Base-by-base conservation (phyloP, 2,888 invertebrate species). In the Aphodius sticticus region DNA sequence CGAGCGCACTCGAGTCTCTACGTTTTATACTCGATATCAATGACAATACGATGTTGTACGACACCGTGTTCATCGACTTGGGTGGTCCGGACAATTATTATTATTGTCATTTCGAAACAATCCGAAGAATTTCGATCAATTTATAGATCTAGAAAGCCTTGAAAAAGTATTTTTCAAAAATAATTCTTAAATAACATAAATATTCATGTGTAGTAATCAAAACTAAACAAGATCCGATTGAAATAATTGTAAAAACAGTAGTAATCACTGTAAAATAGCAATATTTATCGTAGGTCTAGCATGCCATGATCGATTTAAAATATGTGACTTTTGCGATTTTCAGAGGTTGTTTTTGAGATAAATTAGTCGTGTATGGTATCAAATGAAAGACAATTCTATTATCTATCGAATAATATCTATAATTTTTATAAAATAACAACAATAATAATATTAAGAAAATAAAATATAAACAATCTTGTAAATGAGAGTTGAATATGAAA, bases 21-120 rank as follows among this genome's bases (percentile, higher is more conserved):
- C 14, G 9, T 70, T 16, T 14, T 16, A 26, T 26, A 26, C 15
- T 15, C 15, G 74, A 74, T 74, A 74, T 74, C 74, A 74, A 74
- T 74, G 74, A 74, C 74, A 74, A 74, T 74, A 74, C 36, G 74
- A 36, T 37, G 74, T 35, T 37, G 74, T 74, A 74, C 37, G 35
- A 74, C 74, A 74, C 74, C 36, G 35, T 74, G 74, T 74, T 74
- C 36, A 74, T 74, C 74, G 36, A 74, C 74, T 74, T 74, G 74
- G 74, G 74, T 74, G 74, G 74, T 74, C 74, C 53, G 9, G 53
- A 53, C 53, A 53, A 53, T 53, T 12, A 53, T 26, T 26, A 26
- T 26, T 26, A 26, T 26, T 26, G 26, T 26, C 26, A 26, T 26
- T 26, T 26, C 26, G 26, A 26, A 26, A 26, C 26, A 26, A 26